These are phyloP conservation scores for Drosophila carrolli DNA, from an alignment of 1,140 invertebrate species.

Conservation along the genomic window DNA sequence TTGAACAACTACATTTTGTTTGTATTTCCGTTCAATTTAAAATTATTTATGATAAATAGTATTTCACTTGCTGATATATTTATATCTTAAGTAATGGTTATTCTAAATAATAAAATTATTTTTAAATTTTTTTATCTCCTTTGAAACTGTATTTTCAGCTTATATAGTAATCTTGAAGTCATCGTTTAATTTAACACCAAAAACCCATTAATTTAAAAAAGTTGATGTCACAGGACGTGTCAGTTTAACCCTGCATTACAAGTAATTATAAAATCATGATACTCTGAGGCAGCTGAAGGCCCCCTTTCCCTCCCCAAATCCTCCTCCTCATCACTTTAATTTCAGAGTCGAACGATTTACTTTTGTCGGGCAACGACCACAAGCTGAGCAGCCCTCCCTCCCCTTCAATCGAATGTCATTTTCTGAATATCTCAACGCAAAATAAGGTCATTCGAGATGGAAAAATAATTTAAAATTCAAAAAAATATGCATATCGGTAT, in stretches of 20 bases:
- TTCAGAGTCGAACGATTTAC: constrained; percentile 51
- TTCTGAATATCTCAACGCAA: constrained; percentile 36
- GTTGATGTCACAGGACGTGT: constrained; percentile 31
- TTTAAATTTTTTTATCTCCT: no score
- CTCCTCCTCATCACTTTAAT: constrained; percentile 20
- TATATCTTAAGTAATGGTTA: no score
- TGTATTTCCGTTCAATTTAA: not conserved
- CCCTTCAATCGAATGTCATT: constrained; percentile 38
- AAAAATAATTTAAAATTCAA: constrained; percentile 53
- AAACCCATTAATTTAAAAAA: constrained; percentile 14
- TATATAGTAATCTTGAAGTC: not conserved
- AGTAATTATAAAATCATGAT: constrained; percentile 23
- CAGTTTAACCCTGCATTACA: constrained; percentile 19
- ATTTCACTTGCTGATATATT: no score
- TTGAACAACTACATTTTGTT: constrained; percentile 4
- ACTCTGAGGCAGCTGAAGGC: constrained; percentile 1
- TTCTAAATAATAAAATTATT: no score
- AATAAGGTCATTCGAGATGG: constrained; percentile 63
- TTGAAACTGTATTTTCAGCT: not conserved
- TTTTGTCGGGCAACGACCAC: constrained; percentile 63
- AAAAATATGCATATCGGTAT: constrained; percentile 56
- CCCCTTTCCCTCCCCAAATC: not conserved
- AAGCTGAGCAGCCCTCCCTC: constrained; percentile 42
- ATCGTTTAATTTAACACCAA: constrained; percentile 8
- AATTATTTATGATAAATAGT: constrained; percentile 14